phyloP scores from a whole-genome alignment of 2,797 vertebrate species.

The Pterois miles region DNA sequence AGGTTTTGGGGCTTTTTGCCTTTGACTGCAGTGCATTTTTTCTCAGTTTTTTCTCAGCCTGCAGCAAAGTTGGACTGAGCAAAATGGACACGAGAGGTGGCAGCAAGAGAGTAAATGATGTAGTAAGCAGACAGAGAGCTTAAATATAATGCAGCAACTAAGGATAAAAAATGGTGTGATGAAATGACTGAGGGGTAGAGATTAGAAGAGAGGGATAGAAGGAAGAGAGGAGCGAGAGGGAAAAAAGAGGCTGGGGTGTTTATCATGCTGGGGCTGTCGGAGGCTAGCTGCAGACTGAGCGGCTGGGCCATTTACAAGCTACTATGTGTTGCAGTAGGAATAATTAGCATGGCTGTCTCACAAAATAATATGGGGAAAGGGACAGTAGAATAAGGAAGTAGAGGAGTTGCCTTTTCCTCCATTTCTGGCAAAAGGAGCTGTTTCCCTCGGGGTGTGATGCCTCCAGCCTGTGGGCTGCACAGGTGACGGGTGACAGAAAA shows the following conservation, averaged over 20 bases:
- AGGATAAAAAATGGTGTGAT: conserved; percentile 50
- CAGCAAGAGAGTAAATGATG: conserved; percentile 52
- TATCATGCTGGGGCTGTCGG: conserved; percentile 82
- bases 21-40: conserved; percentile 56
- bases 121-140: conserved; percentile 31
- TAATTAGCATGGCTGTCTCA: conserved; percentile 74
- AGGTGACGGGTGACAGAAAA: conserved; percentile 45
- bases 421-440: conserved; percentile 53
- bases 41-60: conserved; percentile 42
- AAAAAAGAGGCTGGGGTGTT: conserved; percentile 66
- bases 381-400: conserved; percentile 8
- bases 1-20: conserved; percentile 27
- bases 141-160: conserved; percentile 51
- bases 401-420: conserved; percentile 36
- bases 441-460: conserved; percentile 48
- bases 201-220: conserved; percentile 16
- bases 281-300: conserved; percentile 74
- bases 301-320: conserved; percentile 71
- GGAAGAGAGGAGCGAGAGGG: conserved; percentile 11
- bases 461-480: conserved; percentile 55
- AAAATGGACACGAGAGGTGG: conserved; percentile 57
- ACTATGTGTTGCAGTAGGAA: conserved; percentile 76
- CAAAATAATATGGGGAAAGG: conserved; percentile 35
- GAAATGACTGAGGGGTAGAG: conserved; percentile 55
- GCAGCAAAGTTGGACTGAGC: conserved; percentile 57